Base-by-base conservation (phyloP, 2,797 vertebrate genomes). In the Myripristis jacobus region DNA sequence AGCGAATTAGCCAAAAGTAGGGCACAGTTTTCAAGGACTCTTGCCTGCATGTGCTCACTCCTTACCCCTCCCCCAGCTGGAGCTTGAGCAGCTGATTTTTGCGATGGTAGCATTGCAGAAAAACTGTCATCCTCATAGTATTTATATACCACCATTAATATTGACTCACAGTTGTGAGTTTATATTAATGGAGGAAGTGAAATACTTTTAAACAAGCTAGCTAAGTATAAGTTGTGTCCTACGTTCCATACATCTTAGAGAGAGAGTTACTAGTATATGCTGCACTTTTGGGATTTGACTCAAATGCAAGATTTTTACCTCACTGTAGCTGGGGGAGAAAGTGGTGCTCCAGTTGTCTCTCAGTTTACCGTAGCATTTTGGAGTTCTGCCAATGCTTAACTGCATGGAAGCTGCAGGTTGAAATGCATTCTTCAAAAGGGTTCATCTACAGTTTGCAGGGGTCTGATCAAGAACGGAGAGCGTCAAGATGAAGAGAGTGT, bases 401-500 rank as follows among this genome's bases (percentile, higher is more conserved):
- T 27, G 13, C 24, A 15, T 18, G 12, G 15, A 16, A 16, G 4
- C 43, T 44, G 15, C 43, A 16, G 43, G 6, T 44, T 44, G 4
- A 44, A n/a, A 16, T 44, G 15, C 43, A 44, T 44, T 43, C 13
- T 43, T 15, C 12, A 16, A 43, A 43, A 15, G 12, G 71, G 7
- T 80, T 54, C 86, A 12, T 67, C 27, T 75, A 19, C 79, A 99
- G 98, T 99, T 36, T 99, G 98, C 78, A 93, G 97, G 68, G 96
- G 97, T 63, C 85, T 99, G 88, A 99, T 99, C 46, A 99, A 99
- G 92, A 98, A 98, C 0, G 98, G 98, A 8, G 98, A 99, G 78
- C 94, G 96, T 18, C 98, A 99, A 88, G 98, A 99, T 5, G 98
- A 99, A 88, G 98, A 99, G 65, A 99, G 97, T 0, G 84, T 95